Evolutionary conservation across 2,797 vertebrate genomes (phyloP).

Genomic region (Notolepis coatsorum): DNA sequence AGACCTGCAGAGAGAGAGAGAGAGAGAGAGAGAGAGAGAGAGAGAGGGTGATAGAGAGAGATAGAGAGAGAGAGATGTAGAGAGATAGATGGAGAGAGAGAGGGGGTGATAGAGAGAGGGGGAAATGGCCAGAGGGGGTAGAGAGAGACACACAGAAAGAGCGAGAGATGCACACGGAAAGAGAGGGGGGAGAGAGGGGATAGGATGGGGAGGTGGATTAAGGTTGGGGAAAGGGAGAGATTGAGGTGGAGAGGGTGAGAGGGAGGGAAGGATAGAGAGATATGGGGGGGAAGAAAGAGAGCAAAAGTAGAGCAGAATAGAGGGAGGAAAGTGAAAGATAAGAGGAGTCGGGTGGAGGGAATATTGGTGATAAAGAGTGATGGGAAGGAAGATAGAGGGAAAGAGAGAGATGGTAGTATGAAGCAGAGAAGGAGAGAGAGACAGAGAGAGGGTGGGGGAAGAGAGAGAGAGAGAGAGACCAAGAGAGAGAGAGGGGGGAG

Average conservation of each 20-base stretch:
- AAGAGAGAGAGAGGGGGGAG: background rate
- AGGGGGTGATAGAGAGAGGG: background rate
- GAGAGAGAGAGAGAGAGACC: background rate
- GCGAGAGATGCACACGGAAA: no score
- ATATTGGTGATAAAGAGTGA: no score
- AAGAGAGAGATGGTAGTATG: no score
- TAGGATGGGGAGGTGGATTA: no score
- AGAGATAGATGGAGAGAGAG: constrained; percentile 6
- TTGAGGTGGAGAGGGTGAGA: background rate
- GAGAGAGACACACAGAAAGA: no score
- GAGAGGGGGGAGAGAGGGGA: background rate
- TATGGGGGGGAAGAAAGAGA: background rate
- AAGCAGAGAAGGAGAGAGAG: background rate
- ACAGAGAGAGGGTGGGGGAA: no score
- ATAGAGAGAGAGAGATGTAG: background rate
- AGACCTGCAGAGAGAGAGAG: constrained; percentile 77
- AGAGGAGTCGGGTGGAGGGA: background rate
- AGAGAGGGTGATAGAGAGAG: constrained; percentile 1
- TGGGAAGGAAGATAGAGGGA: background rate
- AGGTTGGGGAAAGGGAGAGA: background rate
- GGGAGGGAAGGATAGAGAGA: constrained; percentile 11
- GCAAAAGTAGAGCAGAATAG: no score
- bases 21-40: background rate
- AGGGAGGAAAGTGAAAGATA: background rate
- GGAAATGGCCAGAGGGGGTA: constrained; percentile 2